Evolutionary conservation across 1,140 invertebrate genomes (phyloP), one percentile per base, ranked within the genome.

Genomic region (Papilio dardanus): DNA sequence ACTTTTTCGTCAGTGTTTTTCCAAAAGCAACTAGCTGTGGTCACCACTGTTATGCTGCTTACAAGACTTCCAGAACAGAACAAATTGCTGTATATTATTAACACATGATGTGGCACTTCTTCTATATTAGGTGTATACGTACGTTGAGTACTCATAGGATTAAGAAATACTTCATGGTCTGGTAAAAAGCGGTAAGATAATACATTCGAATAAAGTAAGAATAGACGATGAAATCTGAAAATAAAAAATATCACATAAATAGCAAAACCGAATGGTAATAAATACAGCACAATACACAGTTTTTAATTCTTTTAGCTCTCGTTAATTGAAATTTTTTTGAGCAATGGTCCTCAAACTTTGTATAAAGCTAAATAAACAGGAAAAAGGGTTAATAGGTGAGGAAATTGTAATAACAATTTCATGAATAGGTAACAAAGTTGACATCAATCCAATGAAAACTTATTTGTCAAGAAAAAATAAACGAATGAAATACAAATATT

Each of bases 11-110:
- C 30, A 3, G 28, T 31, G 16, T 74, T 31, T 28, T 62, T 30
- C 14, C 30, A 16, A 5, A 87, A 69, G 40, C 85, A 88, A 21
- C 79, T 84, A 0, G 86, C 86, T 0, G 77, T 76, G 0, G 83
- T 87, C 2, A 88, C 30, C 0, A 85, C 81, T 3, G 82, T 76
- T 42, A 76, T 77, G 40, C 85, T 87, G 50, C 73, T 46, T n/a
- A 88, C 71, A 14, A 88, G 37, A 16, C 62, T 74, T 4, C 85
- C 86, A 1, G 85, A 86, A 37, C 86, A 88, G 71, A 81, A 88
- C n/a, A 76, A 73, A 19, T 58, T 76, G 28, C 33, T 78, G 65
- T 86, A 83, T 10, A 82, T 79, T 19, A 88, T 74, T 28, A 88
- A 76, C 10, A 77, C 81, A n/a, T 84, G 85, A 54, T 81, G 77